Evolutionary conservation across 1,140 invertebrate genomes (phyloP).

Genomic region (Akabosia matsudoensis): DNA sequence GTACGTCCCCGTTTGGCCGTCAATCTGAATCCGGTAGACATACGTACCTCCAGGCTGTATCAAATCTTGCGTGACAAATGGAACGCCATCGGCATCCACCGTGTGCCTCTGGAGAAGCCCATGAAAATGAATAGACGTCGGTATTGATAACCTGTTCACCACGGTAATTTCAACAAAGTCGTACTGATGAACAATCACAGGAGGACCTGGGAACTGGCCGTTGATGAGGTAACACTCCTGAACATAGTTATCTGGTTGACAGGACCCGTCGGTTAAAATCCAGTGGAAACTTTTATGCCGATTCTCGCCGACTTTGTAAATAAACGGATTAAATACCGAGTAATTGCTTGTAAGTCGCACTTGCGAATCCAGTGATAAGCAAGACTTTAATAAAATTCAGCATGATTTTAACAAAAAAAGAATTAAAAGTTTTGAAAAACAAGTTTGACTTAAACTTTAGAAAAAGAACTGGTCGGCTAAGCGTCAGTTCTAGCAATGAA

Average conservation of each 20-base stretch:
- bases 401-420: too few species aligned
- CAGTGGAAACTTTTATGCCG: too few species aligned
- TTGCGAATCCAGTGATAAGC: too few species aligned
- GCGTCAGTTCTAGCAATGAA: too few species aligned
- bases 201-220: conserved; percentile 12
- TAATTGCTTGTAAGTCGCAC: too few species aligned
- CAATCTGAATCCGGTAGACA: neutral
- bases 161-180: neutral
- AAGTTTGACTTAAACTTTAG: too few species aligned
- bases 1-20: conserved; percentile 9
- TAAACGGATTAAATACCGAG: too few species aligned
- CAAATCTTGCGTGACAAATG: neutral
- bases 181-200: neutral
- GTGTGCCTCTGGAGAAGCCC: neutral
- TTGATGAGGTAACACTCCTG: neutral
- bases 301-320: too few species aligned
- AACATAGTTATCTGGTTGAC: neutral
- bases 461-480: too few species aligned
- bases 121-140: conserved; percentile 1
- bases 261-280: neutral
- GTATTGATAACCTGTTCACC: neutral
- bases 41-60: neutral
- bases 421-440: too few species aligned
- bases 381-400: too few species aligned
- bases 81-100: neutral